phyloP scores from a whole-genome alignment of 2,888 invertebrate genomes.

The Tenthredo scrophulariae region DNA sequence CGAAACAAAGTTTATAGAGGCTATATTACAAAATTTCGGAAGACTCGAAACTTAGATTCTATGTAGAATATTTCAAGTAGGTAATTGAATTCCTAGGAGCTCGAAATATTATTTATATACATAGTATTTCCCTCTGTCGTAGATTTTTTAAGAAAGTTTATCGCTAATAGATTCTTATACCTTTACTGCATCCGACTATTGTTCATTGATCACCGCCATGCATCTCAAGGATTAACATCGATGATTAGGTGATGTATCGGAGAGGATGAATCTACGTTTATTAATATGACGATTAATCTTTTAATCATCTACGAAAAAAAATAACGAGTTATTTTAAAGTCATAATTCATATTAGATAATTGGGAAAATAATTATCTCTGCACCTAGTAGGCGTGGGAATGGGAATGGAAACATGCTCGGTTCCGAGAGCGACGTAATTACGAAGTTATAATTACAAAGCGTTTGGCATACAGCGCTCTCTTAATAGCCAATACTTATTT shows the following conservation, averaged over 20 bases:
- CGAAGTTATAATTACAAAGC: conserved; percentile 49
- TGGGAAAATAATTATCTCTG: conserved; percentile 36
- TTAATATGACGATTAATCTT: neutral
- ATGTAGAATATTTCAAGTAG: conserved; percentile 11
- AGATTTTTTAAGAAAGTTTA: neutral
- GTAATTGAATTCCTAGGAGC: conserved; percentile 19
- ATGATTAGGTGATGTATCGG: neutral
- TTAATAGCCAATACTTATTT: conserved; percentile 48
- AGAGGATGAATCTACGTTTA: neutral
- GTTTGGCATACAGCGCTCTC: conserved; percentile 33
- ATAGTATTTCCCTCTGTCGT: neutral
- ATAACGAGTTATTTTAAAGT: neutral
- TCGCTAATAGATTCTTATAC: neutral
- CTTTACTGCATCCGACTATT: neutral
- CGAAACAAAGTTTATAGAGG: conserved; percentile 23
- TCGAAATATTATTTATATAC: neutral
- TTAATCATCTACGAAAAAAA: neutral
- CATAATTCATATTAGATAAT: conserved; percentile 31
- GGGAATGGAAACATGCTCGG: conserved; percentile 39
- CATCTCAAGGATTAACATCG: neutral
- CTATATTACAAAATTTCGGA: conserved; percentile 3
- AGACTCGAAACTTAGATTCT: neutral
- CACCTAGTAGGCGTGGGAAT: conserved; percentile 18
- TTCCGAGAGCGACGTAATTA: conserved; percentile 27
- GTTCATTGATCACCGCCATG: neutral